A percentile compares a stretch with the other conserved stretches of the same genome.
phyloP scores from a whole-genome alignment of 2,888 invertebrate genomes.

The Nemotelus nigrinus region DNA sequence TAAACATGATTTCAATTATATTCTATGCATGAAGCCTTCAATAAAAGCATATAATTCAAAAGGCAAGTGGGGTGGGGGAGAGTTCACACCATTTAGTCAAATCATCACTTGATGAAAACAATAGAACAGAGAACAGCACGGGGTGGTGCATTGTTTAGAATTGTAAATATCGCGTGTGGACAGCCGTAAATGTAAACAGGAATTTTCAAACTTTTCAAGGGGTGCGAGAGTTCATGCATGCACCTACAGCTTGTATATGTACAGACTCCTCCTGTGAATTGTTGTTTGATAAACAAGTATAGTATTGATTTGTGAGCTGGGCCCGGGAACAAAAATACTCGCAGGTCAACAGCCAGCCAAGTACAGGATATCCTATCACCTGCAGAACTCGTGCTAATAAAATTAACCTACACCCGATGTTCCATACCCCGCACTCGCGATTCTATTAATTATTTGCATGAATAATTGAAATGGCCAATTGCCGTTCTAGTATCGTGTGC shows the following conservation, averaged over 20 bases:
- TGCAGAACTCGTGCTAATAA: slow-evolving; percentile 28
- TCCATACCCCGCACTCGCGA: slow-evolving; percentile 14
- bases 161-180: slow-evolving; percentile 4
- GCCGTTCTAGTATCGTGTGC: not conserved
- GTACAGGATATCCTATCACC: not conserved
- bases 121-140: not conserved
- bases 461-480: slow-evolving; percentile 47
- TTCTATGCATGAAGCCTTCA: too few relatives aligned
- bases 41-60: not conserved
- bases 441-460: slow-evolving; percentile 46
- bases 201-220: not conserved
- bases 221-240: not conserved
- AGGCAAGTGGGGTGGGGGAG: not conserved
- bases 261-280: not conserved
- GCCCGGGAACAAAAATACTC: too few relatives aligned
- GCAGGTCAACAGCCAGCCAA: too few relatives aligned
- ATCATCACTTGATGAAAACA: slow-evolving; percentile 14
- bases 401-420: slow-evolving; percentile 28
- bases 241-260: not conserved
- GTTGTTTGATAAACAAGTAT: too few relatives aligned
- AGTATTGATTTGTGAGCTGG: too few relatives aligned
- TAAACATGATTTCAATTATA: too few relatives aligned
- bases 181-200: not conserved
- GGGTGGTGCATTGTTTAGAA: slow-evolving; percentile 1
- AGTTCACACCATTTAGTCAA: not conserved